Evolutionary conservation across 2,113 vertebrate genomes (phyloP).

Genomic region (Anthoscopus minutus): DNA sequence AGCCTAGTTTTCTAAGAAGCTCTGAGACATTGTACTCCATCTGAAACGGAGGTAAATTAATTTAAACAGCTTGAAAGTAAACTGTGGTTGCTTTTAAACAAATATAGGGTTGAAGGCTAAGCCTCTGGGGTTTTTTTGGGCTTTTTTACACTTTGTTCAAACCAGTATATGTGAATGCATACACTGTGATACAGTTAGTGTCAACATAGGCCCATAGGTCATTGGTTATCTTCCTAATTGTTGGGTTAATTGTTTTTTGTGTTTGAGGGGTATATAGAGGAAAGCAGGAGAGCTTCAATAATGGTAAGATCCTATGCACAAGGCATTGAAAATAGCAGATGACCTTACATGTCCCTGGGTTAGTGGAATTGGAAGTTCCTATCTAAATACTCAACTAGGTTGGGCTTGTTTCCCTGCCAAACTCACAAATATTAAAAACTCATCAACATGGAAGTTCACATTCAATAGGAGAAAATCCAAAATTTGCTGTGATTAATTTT

Average conservation of each 20-base stretch:
- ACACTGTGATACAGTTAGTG: neutral
- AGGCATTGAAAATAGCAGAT: neutral
- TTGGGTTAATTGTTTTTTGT: neutral
- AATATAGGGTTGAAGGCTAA: neutral
- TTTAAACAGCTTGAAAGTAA: neutral
- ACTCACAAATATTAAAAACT: neutral
- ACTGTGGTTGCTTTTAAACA: neutral
- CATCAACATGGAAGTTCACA: neutral
- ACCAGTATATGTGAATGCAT: neutral
- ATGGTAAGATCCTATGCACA: rapidly evolving
- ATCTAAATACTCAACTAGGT: neutral
- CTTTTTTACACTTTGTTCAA: neutral
- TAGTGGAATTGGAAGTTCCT: neutral
- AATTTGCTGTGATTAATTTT: neutral
- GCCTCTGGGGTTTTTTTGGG: neutral
- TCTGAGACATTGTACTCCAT: neutral
- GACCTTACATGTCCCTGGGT: neutral
- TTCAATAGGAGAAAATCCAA: neutral
- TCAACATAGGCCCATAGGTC: neutral
- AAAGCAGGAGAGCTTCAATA: neutral
- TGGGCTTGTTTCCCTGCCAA: neutral
- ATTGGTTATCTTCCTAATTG: neutral
- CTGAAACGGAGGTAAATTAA: neutral
- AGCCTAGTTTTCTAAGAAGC: neutral
- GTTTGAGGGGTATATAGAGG: neutral